Evolutionary conservation across 2,113 vertebrate genomes (phyloP).

Genomic region (Serinus canaria): DNA sequence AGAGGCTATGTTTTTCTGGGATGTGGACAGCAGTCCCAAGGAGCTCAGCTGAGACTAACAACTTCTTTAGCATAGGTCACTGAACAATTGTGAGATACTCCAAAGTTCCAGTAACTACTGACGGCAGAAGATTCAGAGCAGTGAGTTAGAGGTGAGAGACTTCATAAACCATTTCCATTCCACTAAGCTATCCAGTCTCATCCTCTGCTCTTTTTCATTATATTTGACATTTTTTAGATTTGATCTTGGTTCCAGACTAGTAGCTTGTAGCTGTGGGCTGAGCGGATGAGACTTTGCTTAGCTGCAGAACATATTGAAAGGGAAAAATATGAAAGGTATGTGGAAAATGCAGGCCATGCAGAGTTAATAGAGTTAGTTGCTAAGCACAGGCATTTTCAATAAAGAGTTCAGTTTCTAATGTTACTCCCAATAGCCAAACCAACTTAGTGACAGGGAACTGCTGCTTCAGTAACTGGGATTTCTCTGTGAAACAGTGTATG

Average conservation of each 20-base stretch:
- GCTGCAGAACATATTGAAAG: constrained; percentile 37
- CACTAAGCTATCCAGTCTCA: constrained; percentile 1
- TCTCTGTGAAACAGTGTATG: background rate
- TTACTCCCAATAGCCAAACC: background rate
- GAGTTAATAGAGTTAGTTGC: background rate
- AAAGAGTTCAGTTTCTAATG: background rate
- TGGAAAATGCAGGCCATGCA: background rate
- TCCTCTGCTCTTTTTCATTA: constrained; percentile 59
- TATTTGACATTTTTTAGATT: constrained; percentile 62
- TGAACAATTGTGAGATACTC: background rate
- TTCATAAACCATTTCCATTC: constrained; percentile 51
- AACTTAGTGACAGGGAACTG: background rate
- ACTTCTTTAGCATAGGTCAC: constrained; percentile 33
- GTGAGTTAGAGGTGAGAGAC: constrained; percentile 11
- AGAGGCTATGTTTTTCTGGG: background rate
- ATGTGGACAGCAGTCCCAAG: background rate
- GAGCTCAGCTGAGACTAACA: constrained; percentile 5
- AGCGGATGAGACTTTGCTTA: background rate
- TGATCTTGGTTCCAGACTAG: constrained; percentile 57
- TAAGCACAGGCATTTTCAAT: background rate
- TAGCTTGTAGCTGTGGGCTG: constrained; percentile 41
- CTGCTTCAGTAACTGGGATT: background rate
- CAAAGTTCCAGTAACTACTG: background rate
- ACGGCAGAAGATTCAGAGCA: constrained; percentile 1
- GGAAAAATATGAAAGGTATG: constrained; percentile 42